Base-by-base conservation (phyloP, 2,797 vertebrate genomes). In the Cyclura pinguis region DNA sequence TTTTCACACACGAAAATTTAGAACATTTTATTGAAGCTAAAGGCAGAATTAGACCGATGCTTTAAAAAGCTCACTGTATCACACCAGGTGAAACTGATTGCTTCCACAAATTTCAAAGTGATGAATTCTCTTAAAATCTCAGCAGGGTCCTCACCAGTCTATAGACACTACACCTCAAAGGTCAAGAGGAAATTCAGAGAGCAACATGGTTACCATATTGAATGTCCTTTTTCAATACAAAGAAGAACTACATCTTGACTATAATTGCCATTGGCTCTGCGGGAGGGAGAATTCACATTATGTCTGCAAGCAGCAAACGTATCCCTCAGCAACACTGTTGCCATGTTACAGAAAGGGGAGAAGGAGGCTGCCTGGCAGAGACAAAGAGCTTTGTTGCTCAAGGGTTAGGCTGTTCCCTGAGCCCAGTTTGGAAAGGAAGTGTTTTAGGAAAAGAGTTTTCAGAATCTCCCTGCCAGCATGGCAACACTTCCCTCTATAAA, bases 51-150 rank as follows among this genome's bases (percentile, higher is more conserved):
- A 73, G 20, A 72, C 3, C 52, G 24, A 78, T 84, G 35, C 29
- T 50, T 47, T 24, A 69, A 84, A 91, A 77, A 24, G 8, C 47
- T 86, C 22, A 0, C 27, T 29, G 7, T 89, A 86, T 67, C 32
- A 85, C 0, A 9, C 22, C 42, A 20, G 55, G 6, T 88, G 91
- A 12, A 92, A 24, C 24, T 92, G 29, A 62, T 50, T 82, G 0
- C 12, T 92, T 24, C 16, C 2, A 91, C 35, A 86, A 29, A 89
- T 18, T 90, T 3, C 62, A 74, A 92, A 59, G 18, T 35, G 35
- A 87, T 89, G 20, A 72, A 47, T 82, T 90, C 32, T 83, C 84
- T 94, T 90, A 50, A 90, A 72, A 88, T 92, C 64, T 67, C 32
- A 84, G 47, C 27, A 89, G 13, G 1, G 4, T 87, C 85, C 76